Base-by-base conservation (phyloP, 2,797 vertebrate genomes). In the Danionella dracula region DNA sequence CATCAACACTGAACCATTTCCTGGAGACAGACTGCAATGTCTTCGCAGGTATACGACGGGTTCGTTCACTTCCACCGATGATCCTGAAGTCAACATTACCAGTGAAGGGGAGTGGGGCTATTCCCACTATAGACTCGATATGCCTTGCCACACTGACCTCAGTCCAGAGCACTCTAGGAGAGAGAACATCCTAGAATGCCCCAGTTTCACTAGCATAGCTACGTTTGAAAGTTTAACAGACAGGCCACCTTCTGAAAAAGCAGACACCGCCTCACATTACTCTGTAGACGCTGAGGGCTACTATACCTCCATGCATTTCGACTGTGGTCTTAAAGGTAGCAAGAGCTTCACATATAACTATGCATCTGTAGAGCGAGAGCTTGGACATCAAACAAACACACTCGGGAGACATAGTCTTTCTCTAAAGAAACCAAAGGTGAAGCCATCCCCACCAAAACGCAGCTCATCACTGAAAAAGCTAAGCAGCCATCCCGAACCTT, bases 51-150 rank as follows among this genome's bases (percentile, higher is more conserved):
- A 95, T 73, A 91, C 95, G 73, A 89, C 94, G 0, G 95, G 92
- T 82, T 99, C 96, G 8, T 99, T 99, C 80, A 98, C 94, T 4
- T 99, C 95, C 76, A 82, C 97, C 72, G 95, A 99, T 66, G 97
- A 98, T 71, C 92, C 95, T 63, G 95, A 92, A 65, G 95, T 94
- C 58, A 98, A 95, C 87, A 98, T 94, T 70, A 90, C 94, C 0
- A 97, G 95, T 4, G 95, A 98, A 60, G 94, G 94, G 0, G 97
- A 99, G 81, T 99, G 97, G 95, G 92, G 94, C 80, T 99, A 96
- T 77, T 87, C 94, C 72, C 91, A 91, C 73, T 94, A 98, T 76
- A 94, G 92, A 84, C 87, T 85, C 58, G 86, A 97, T 1, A 89
- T 91, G 58, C 88, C 88, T 60, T 90, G 92, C 73, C 80, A 58